Evolutionary conservation across 2,888 invertebrate species (phyloP).

Genomic region (Atethmia centrago): DNA sequence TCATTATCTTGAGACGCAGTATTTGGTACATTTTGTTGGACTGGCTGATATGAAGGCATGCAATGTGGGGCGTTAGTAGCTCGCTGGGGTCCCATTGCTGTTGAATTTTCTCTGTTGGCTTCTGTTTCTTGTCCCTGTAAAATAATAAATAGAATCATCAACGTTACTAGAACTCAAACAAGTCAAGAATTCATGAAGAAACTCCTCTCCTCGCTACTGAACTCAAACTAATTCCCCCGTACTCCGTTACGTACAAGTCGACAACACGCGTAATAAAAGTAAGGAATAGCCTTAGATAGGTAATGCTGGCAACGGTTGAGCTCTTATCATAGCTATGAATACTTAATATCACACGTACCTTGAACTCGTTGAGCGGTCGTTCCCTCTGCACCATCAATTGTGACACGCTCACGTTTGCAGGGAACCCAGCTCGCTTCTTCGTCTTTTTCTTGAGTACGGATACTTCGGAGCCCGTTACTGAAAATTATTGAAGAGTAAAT

Average conservation of each 20-base stretch:
- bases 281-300: constrained; percentile 63
- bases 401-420: constrained; percentile 91
- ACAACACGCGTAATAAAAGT: constrained; percentile 46
- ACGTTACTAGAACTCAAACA: no score
- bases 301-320: constrained; percentile 79
- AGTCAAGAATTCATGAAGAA: no score
- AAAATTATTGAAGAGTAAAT: constrained; percentile 62
- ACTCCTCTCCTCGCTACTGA: neutral
- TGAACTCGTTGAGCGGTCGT: constrained; percentile 89
- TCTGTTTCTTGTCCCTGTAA: constrained; percentile 84
- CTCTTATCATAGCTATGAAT: constrained; percentile 82
- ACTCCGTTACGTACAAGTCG: constrained; percentile 24
- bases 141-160: constrained; percentile 55
- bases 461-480: constrained; percentile 83
- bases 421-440: constrained; percentile 91
- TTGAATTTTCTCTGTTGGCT: constrained; percentile 76
- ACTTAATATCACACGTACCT: constrained; percentile 79
- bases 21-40: constrained; percentile 76
- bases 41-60: constrained; percentile 71
- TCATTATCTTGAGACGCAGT: constrained; percentile 75
- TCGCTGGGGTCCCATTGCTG: constrained; percentile 75
- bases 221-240: constrained; percentile 6
- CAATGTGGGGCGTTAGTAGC: constrained; percentile 72
- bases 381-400: constrained; percentile 92
- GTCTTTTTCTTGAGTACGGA: constrained; percentile 91